Percentiles rank a stretch among this genome's conserved stretches.
These are phyloP conservation scores for Ennomos erosarius DNA, from an alignment of 2,888 invertebrate genomes.

Conservation along the genomic window DNA sequence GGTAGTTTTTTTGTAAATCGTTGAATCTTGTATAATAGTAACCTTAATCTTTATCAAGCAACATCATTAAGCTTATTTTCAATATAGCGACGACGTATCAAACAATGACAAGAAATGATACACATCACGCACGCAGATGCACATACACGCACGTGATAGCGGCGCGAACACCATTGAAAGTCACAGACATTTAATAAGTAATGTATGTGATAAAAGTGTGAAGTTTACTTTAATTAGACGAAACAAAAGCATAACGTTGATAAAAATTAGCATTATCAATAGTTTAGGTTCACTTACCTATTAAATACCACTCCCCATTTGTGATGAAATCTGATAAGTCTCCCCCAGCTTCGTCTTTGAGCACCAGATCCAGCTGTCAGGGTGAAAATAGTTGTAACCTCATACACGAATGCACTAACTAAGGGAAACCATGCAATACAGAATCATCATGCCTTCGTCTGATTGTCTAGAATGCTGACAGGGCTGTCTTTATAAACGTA, in stretches of 20 bases:
- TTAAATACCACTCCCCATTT: conserved; percentile 99
- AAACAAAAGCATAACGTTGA: too few species aligned
- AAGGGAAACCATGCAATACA: conserved; percentile 39
- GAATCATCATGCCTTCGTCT: conserved; percentile 18
- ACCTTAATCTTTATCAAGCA: too few species aligned
- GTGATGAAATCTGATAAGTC: conserved; percentile 99
- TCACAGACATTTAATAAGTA: too few species aligned
- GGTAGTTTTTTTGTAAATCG: background rate
- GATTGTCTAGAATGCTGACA: conserved; percentile 13
- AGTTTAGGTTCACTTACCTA: conserved; percentile 88
- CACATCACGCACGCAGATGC: too few species aligned
- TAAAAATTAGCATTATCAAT: too few species aligned
- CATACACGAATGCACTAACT: conserved; percentile 48
- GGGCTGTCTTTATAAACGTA: background rate
- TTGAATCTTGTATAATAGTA: background rate
- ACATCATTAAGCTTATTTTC: background rate
- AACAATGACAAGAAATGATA: too few species aligned
- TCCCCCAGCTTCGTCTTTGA: conserved; percentile 97
- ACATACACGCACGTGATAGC: too few species aligned
- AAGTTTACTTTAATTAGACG: too few species aligned
- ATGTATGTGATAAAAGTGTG: too few species aligned
- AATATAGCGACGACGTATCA: background rate
- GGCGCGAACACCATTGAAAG: too few species aligned
- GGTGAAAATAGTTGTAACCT: conserved; percentile 52
- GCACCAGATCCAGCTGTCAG: conserved; percentile 96